phyloP scores from a whole-genome alignment of 2,797 vertebrate species.

The Otolemur crassicaudatus region DNA sequence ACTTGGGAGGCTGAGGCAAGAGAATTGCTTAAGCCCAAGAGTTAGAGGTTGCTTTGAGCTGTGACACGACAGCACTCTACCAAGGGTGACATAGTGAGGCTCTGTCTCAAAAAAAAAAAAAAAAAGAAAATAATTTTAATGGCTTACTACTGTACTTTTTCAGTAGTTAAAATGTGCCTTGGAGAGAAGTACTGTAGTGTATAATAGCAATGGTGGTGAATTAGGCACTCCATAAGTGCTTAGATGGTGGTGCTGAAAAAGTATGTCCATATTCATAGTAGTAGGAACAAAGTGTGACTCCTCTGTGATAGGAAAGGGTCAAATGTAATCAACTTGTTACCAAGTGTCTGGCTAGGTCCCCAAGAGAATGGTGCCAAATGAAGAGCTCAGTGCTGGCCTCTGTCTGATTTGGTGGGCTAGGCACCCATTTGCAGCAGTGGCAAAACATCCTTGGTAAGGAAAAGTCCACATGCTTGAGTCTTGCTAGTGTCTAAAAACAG shows the following conservation, averaged over 20 bases:
- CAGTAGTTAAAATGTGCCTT: neutral
- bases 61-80: no score
- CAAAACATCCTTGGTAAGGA: neutral
- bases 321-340: neutral
- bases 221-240: neutral
- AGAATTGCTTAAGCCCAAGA: no score
- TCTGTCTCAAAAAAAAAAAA: no score
- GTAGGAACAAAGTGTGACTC: neutral
- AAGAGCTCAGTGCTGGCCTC: neutral
- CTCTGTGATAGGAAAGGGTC: neutral
- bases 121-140: neutral
- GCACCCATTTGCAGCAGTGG: neutral
- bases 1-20: no score
- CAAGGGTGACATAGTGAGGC: no score
- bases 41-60: no score
- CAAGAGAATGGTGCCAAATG: neutral
- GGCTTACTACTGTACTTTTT: conserved; percentile 1
- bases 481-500: neutral
- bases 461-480: neutral
- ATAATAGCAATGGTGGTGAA: neutral
- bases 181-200: neutral
- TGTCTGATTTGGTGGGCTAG: neutral
- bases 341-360: neutral
- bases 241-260: conserved; percentile 39
- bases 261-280: neutral